These are phyloP conservation scores for Atta texana DNA, from an alignment of 1,140 invertebrate genomes.

Conservation along the genomic window DNA sequence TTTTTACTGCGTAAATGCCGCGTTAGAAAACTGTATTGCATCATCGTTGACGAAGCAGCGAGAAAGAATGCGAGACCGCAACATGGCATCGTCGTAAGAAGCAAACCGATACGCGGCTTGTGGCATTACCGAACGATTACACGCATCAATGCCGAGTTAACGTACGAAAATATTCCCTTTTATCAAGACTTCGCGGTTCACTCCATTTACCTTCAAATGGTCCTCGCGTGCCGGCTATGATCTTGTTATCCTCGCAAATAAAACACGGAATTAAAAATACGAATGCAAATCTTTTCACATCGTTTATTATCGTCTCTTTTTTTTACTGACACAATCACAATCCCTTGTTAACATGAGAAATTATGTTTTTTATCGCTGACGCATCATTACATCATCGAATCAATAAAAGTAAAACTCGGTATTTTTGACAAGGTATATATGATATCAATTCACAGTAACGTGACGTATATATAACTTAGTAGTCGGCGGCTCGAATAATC, in stretches of 20 bases:
- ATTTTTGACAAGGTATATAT: slow-evolving; percentile 26
- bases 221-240: slow-evolving; percentile 15
- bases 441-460: slow-evolving; percentile 32
- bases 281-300: slow-evolving; percentile 13
- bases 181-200: slow-evolving; percentile 51
- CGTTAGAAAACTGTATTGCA: slow-evolving; percentile 41
- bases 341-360: neutral
- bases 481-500: slow-evolving; percentile 11
- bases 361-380: neutral
- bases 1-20: slow-evolving; percentile 9
- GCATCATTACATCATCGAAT: neutral
- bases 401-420: slow-evolving; percentile 9
- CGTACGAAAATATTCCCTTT: slow-evolving; percentile 60
- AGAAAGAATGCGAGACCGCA: slow-evolving; percentile 53
- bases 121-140: slow-evolving; percentile 60
- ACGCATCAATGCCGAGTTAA: slow-evolving; percentile 62
- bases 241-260: slow-evolving; percentile 27
- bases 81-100: slow-evolving; percentile 56
- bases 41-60: slow-evolving; percentile 52
- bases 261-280: slow-evolving; percentile 21
- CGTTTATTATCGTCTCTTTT: neutral
- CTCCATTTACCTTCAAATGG: slow-evolving; percentile 39
- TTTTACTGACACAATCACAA: neutral
- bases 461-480: slow-evolving; percentile 35
- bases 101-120: slow-evolving; percentile 52